Conservation (phyloP, 2,888 invertebrate genomes). For the Papilio elwesi region DNA sequence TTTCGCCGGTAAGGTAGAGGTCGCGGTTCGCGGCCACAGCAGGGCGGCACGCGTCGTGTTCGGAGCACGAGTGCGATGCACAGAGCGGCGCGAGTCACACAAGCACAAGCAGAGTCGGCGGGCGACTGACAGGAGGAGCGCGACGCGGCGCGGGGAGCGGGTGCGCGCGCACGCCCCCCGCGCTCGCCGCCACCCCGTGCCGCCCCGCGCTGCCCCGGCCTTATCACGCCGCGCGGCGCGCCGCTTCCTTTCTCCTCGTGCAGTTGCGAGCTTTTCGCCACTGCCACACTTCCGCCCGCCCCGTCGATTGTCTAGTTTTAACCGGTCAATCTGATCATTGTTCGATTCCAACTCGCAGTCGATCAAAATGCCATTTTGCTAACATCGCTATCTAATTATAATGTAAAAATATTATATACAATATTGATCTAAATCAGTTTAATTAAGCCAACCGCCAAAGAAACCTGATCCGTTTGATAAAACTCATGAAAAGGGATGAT, state of each 20-base stretch:
- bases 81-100: slow-evolving; percentile 84
- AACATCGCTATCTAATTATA: background rate
- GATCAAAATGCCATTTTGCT: slow-evolving; percentile 9
- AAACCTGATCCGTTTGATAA: slow-evolving; percentile 27
- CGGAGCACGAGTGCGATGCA: slow-evolving; percentile 83
- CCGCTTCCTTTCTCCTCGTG: slow-evolving; percentile 83
- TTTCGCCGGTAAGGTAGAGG: slow-evolving; percentile 84
- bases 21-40: slow-evolving; percentile 85
- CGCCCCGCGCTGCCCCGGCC: slow-evolving; percentile 74
- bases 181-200: slow-evolving; percentile 52
- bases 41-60: slow-evolving; percentile 83
- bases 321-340: slow-evolving; percentile 71
- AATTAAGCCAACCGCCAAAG: background rate
- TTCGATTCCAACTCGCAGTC: slow-evolving; percentile 50
- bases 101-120: slow-evolving; percentile 85
- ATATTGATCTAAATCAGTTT: background rate
- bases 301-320: slow-evolving; percentile 73
- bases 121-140: slow-evolving; percentile 83
- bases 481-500: slow-evolving; percentile 1
- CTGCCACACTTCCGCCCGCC: slow-evolving; percentile 82
- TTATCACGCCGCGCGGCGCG: slow-evolving; percentile 80
- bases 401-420: background rate
- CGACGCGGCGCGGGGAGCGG: slow-evolving; percentile 77
- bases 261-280: slow-evolving; percentile 83
- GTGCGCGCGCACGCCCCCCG: slow-evolving; percentile 75